Evolutionary conservation across 2,888 invertebrate genomes (phyloP).

Genomic region (Archips xylosteana): DNA sequence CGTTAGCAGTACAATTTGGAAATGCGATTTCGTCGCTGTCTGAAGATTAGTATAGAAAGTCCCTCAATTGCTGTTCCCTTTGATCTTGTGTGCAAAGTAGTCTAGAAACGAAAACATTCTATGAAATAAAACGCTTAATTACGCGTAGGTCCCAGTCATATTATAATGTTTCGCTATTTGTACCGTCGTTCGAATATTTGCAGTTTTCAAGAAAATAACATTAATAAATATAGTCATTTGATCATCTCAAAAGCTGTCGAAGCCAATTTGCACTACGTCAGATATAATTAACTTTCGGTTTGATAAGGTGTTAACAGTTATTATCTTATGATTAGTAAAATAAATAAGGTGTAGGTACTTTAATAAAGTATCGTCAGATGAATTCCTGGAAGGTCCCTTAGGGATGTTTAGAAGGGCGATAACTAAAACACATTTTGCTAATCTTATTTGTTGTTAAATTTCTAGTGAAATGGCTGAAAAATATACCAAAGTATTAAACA

Average conservation of each 20-base stretch:
- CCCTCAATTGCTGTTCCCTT: too few relatives aligned
- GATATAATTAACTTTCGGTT: constrained; percentile 6
- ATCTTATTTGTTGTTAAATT: background rate
- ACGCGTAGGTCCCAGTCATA: too few relatives aligned
- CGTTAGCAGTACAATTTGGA: too few relatives aligned
- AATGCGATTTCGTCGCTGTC: too few relatives aligned
- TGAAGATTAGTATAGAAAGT: too few relatives aligned
- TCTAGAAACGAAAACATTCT: too few relatives aligned
- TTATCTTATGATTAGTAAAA: constrained; percentile 23
- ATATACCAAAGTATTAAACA: too few relatives aligned
- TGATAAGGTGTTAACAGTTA: constrained; percentile 8
- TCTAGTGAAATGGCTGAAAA: too few relatives aligned
- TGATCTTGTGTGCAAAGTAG: too few relatives aligned
- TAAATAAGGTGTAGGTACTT: background rate
- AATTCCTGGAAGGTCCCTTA: constrained; percentile 2
- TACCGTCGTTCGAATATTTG: background rate
- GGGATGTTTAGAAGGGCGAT: constrained; percentile 4
- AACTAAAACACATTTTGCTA: background rate
- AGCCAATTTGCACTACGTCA: background rate
- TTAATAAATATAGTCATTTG: background rate
- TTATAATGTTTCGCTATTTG: too few relatives aligned
- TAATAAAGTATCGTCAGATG: background rate
- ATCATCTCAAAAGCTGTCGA: background rate
- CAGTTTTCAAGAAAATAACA: background rate
- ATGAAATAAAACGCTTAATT: too few relatives aligned